Percentiles rank a stretch among this genome's conserved stretches.
Conservation (phyloP, 1,140 invertebrate genomes). For the Pomacea maculata region DNA sequence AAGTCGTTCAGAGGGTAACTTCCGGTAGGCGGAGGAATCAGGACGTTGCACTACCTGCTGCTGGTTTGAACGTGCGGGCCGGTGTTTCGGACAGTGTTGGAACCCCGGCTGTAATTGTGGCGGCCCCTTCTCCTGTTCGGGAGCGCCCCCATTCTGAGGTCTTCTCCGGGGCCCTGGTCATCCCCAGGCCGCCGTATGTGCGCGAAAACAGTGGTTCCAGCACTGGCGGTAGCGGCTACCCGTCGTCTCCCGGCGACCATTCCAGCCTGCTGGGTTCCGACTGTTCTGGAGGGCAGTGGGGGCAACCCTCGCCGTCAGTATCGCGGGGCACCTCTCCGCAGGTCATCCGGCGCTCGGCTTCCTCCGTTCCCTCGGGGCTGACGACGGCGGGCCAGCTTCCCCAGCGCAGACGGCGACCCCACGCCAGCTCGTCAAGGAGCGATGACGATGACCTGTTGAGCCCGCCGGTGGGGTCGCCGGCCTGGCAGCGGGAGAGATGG, state of each 20-base stretch:
- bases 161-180: slow-evolving; percentile 40
- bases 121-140: slow-evolving; percentile 2
- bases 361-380: background rate
- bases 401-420: background rate
- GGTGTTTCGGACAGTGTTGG: background rate
- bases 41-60: background rate
- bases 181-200: slow-evolving; percentile 46
- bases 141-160: slow-evolving; percentile 41
- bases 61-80: background rate
- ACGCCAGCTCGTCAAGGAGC: slow-evolving; percentile 4
- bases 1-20: slow-evolving; percentile 31
- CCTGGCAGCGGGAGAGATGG: slow-evolving; percentile 43
- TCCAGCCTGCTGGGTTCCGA: slow-evolving; percentile 37
- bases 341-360: slow-evolving; percentile 19
- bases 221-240: slow-evolving; percentile 36
- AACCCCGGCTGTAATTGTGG: background rate
- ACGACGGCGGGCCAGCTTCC: background rate
- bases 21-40: background rate
- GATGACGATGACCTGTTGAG: slow-evolving; percentile 17
- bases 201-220: slow-evolving; percentile 39
- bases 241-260: slow-evolving; percentile 33
- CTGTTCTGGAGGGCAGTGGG: slow-evolving; percentile 33
- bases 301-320: slow-evolving; percentile 35
- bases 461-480: slow-evolving; percentile 24
- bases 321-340: slow-evolving; percentile 34